Conservation (phyloP, 2,888 invertebrate genomes). For the Eupithecia pulchellata region DNA sequence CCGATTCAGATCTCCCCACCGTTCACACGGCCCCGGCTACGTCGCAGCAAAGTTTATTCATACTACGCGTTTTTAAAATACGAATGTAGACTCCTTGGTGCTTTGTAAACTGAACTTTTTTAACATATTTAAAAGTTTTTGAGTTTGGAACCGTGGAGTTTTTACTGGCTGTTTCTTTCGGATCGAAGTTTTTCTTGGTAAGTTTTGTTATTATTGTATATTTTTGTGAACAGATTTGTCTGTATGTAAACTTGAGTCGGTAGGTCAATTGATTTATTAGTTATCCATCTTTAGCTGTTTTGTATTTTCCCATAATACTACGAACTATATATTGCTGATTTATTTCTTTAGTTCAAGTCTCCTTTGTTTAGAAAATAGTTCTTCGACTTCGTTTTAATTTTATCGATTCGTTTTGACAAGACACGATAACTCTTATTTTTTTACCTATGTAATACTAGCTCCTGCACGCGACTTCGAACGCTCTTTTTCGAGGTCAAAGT, state of each 20-base stretch:
- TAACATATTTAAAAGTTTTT: neutral
- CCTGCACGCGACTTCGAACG: no score
- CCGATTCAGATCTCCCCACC: neutral
- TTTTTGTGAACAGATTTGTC: neutral
- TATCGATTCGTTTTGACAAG: neutral
- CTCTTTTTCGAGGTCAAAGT: no score
- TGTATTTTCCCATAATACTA: neutral
- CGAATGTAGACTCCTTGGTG: constrained; percentile 13
- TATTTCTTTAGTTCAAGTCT: neutral
- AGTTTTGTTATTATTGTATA: neutral
- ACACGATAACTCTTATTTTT: neutral
- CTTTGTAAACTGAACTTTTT: constrained; percentile 7
- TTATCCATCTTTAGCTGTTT: neutral
- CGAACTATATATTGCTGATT: neutral
- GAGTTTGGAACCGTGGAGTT: constrained; percentile 11
- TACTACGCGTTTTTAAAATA: constrained; percentile 4
- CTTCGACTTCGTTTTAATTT: no score
- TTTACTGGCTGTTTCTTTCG: neutral
- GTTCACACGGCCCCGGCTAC: neutral
- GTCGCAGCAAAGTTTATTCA: constrained; percentile 1
- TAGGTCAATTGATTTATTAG: neutral
- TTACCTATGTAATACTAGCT: no score
- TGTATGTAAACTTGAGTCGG: neutral
- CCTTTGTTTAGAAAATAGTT: neutral
- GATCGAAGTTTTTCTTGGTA: constrained; percentile 2